Conservation (phyloP, 2,888 invertebrate genomes). For the Zaprionus bogoriensis region DNA sequence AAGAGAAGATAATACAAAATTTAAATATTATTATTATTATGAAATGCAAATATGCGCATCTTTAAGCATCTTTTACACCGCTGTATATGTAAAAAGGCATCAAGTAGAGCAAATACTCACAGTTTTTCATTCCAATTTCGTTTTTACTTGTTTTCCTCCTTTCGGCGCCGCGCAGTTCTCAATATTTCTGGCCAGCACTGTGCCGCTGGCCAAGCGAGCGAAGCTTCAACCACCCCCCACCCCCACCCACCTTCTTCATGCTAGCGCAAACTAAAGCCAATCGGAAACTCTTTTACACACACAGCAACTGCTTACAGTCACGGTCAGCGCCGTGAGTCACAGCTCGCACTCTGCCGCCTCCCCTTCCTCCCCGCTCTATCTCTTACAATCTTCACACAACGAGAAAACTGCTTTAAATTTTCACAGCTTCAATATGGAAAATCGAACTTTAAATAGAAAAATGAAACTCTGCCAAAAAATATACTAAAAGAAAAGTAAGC, state of each 20-base stretch:
- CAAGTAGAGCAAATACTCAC: conserved; percentile 28
- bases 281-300: no score
- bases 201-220: background rate
- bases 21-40: conserved; percentile 30
- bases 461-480: background rate
- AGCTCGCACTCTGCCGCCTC: background rate
- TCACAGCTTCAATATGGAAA: conserved; percentile 27
- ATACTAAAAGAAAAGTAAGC: conserved; percentile 7
- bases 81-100: conserved; percentile 66
- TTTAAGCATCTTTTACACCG: conserved; percentile 49
- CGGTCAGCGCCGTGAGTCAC: background rate
- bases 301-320: background rate
- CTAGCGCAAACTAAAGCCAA: no score
- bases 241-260: no score
- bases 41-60: conserved; percentile 34
- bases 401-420: conserved; percentile 33
- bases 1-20: conserved; percentile 10
- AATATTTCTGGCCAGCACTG: conserved; percentile 14
- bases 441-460: conserved; percentile 12
- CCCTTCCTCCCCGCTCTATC: background rate
- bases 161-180: background rate
- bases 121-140: background rate
- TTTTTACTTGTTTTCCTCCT: background rate
- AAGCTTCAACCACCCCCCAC: conserved; percentile 24
- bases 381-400: conserved; percentile 11